Evolutionary conservation across 2,797 vertebrate genomes (phyloP), one percentile per base, ranked within the genome.

Genomic region (Phalloptychus januarius): DNA sequence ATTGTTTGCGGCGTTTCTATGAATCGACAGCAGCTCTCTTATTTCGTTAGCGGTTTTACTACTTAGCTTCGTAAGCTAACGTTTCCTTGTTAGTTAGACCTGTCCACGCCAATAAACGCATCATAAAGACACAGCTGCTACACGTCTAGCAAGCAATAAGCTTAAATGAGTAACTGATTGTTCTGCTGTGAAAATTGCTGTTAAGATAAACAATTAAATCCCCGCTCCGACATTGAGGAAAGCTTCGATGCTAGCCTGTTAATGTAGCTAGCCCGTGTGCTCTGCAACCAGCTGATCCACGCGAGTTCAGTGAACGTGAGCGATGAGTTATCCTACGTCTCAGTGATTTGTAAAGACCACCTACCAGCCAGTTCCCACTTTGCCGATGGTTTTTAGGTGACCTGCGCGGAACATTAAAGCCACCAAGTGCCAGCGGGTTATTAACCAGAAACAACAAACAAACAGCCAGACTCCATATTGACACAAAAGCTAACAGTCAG

Each of bases 341-440:
- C 58, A 13, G 58, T 71, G 78, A 75, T 80, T 86, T 71, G 85
- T 50, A 87, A 83, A 86, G 72, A 89, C 77, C 76, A 95, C 95
- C 86, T 93, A 96, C 96, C 96, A 96, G 96, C 95, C 93, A 92
- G 94, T 95, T 95, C 94, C 94, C 91, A 94, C 95, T 96, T 96
- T 96, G 92, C 95, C 94, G 91, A 96, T 94, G 93, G 91, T 94
- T 94, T 96, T 95, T 91, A 94, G 80, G 85, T 95, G 94, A 78
- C 93, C 94, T 88, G 95, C 93, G 86, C 95, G 95, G 95, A 94
- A 96, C 96, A 96, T 96, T 90, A 96, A 96, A 94, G 91, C 95
- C 93, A 74, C 82, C 85, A 89, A 91, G 87, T 81, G 65, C 94
- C 89, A 74, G 36, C n/a, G 78, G 89, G 94, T 78, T 67, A 86